Evolutionary conservation across 2,888 invertebrate species (phyloP), one percentile per base, ranked within the genome.

Genomic region (Drosophila infuscata): DNA sequence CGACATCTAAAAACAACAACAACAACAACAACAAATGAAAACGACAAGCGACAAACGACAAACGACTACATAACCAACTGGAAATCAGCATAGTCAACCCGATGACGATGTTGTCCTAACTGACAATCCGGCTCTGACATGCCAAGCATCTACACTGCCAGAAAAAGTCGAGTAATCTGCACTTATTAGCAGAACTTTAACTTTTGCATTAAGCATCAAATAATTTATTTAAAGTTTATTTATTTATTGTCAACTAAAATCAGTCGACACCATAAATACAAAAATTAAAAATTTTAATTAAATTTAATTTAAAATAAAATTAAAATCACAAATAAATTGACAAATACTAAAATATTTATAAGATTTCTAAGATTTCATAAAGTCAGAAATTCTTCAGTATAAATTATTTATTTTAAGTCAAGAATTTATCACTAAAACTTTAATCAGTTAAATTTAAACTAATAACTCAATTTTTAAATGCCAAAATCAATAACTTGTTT

Each of bases 31-130:
- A 46, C 25, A 46, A 46, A 20, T 3, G 20, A 25, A 20, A 41
- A 41, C n/a, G 29, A 56, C n/a, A 38, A 36, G 0, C 9, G 15
- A 35, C 17, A 20, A 35, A 15, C 15, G 20, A 41, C 56, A 62
- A 66, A 46, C 62, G 54, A 62, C 54, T 48, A 70, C 58, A 54
- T 49, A 61, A 62, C 67, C 64, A 78, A 78, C 78, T 73, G 76
- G 58, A 72, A 79, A 79, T 79, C 81, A 76, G 51, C 72, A 83
- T 74, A 67, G 76, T 59, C 62, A 11, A 61, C 46, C 65, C 74
- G 77, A 43, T 74, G 70, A 74, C 65, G 74, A 59, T 58, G 73
- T 48, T 74, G 72, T 70, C 58, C 76, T 63, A 72, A 70, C 76
- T 62, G 81, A 59, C 70, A 76, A 63, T 61, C 57, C 63, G 30